Conservation (phyloP, 1,140 invertebrate genomes). For the Melanaphis sacchari region DNA sequence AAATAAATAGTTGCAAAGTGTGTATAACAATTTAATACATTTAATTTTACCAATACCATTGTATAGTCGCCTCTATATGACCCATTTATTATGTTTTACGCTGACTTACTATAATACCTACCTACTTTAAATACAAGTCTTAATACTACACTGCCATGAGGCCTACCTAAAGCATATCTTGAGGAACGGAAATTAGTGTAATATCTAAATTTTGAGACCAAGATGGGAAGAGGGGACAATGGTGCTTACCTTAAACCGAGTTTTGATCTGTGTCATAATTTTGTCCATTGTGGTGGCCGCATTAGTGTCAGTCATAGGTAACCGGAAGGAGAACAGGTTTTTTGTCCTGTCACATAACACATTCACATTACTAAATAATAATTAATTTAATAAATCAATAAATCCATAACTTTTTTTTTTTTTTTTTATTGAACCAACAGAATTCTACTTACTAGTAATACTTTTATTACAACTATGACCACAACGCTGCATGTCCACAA, state of each 20-base stretch:
- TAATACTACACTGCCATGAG: background rate
- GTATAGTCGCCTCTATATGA: background rate
- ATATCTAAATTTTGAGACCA: background rate
- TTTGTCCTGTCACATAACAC: background rate
- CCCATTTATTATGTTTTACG: background rate
- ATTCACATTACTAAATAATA: background rate
- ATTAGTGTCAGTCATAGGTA: background rate
- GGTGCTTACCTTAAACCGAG: constrained; percentile 21
- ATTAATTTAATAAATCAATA: background rate
- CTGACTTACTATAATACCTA: background rate
- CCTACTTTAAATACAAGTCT: background rate
- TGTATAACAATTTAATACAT: background rate
- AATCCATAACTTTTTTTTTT: too few relatives aligned
- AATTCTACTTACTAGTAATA: background rate
- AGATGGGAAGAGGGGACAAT: too few relatives aligned
- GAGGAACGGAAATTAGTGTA: background rate
- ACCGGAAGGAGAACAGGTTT: background rate
- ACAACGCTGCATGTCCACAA: background rate
- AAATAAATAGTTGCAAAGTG: background rate
- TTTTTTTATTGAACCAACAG: background rate
- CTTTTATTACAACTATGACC: background rate
- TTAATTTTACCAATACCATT: background rate
- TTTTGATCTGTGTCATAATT: constrained; percentile 12
- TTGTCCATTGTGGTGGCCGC: background rate
- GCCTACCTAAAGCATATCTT: background rate